These are phyloP conservation scores for Antechinus stuartii DNA, from an alignment of 2,113 vertebrate species.

Conservation along the genomic window DNA sequence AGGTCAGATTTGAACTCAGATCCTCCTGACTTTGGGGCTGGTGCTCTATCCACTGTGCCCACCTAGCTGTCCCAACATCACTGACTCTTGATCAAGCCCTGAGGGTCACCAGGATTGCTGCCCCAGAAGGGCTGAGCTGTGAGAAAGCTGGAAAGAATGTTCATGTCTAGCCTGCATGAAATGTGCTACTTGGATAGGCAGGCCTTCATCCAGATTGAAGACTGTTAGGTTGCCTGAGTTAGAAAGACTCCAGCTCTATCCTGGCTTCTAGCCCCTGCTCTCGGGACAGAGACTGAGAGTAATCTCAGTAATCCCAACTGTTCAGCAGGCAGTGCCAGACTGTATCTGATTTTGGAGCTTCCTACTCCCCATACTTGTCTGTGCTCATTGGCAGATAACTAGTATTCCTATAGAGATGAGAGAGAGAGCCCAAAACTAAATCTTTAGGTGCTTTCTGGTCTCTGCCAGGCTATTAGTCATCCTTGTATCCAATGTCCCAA, in stretches of 20 bases:
- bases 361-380: neutral
- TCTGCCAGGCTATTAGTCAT: neutral
- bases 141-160: neutral
- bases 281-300: neutral
- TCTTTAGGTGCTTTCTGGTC: neutral
- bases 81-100: neutral
- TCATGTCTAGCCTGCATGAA: neutral
- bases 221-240: neutral
- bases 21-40: no score
- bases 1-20: no score
- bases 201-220: neutral
- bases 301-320: neutral
- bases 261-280: neutral
- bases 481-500: neutral
- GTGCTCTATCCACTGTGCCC: no score
- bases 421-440: neutral
- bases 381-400: neutral
- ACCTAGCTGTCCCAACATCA: no score
- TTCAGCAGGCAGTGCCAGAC: neutral
- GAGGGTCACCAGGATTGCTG: neutral
- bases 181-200: neutral
- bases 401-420: neutral
- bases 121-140: neutral
- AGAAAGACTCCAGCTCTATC: neutral
- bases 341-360: neutral